Percentiles rank a stretch among this genome's conserved stretches.
These are phyloP conservation scores for Pseudocheirus occidentalis DNA, from an alignment of 2,797 vertebrate genomes.

Conservation along the genomic window DNA sequence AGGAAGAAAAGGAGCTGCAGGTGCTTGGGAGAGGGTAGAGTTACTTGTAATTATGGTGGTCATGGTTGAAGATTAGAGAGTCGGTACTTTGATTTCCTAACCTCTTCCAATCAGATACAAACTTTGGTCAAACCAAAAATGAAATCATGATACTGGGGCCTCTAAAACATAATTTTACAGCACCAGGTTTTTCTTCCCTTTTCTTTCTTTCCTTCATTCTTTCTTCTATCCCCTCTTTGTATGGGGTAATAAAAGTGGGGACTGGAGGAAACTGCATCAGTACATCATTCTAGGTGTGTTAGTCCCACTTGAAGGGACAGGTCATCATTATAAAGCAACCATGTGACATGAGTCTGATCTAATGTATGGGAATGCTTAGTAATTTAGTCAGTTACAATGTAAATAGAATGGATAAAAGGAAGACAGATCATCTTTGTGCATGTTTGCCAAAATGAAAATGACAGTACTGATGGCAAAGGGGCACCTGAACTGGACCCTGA, in stretches of 20 bases:
- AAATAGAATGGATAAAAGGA: slow-evolving; percentile 40
- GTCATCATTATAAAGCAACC: slow-evolving; percentile 43
- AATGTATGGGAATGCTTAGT: not conserved
- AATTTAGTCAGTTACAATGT: slow-evolving; percentile 26
- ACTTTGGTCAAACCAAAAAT: slow-evolving; percentile 49
- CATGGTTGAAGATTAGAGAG: slow-evolving; percentile 38
- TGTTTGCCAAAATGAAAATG: slow-evolving; percentile 18
- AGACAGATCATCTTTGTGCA: slow-evolving; percentile 5
- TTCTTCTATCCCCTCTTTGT: slow-evolving; percentile 55
- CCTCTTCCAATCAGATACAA: slow-evolving; percentile 53
- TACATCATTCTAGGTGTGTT: slow-evolving; percentile 54
- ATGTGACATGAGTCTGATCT: slow-evolving; percentile 47
- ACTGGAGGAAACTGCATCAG: slow-evolving; percentile 57
- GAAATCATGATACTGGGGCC: slow-evolving; percentile 43
- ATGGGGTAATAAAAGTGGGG: not conserved
- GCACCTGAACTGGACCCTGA: not conserved
- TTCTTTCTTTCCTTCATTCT: not conserved
- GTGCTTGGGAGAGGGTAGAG: slow-evolving; percentile 1
- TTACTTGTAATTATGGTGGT: slow-evolving; percentile 43
- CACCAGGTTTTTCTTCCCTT: not conserved
- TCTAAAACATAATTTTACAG: slow-evolving; percentile 33
- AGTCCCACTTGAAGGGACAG: slow-evolving; percentile 53
- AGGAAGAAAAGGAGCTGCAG: slow-evolving; percentile 39
- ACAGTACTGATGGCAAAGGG: not conserved
- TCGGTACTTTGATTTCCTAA: slow-evolving; percentile 43